Evolutionary conservation across 2,888 invertebrate species (phyloP).

Genomic region (Cheilosia grossa): DNA sequence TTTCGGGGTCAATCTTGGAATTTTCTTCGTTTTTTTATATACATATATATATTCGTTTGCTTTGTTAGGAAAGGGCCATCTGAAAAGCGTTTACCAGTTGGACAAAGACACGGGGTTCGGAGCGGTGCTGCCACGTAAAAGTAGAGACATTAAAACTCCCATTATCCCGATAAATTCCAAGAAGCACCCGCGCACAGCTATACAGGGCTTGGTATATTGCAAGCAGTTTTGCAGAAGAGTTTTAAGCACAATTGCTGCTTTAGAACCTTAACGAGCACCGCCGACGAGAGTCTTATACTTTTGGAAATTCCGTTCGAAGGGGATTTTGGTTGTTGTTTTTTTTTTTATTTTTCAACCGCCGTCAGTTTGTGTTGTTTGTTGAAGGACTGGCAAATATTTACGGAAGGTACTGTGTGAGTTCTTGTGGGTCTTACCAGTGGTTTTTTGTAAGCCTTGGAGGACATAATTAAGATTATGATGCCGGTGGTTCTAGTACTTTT

Average conservation of each 20-base stretch:
- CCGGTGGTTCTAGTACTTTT: neutral
- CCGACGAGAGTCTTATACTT: constrained; percentile 15
- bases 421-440: neutral
- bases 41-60: neutral
- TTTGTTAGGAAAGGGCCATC: constrained; percentile 29
- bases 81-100: constrained; percentile 36
- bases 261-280: constrained; percentile 64
- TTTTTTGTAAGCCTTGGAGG: neutral
- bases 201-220: constrained; percentile 26
- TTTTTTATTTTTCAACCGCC: too few relatives aligned
- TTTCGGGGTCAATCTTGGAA: constrained; percentile 52
- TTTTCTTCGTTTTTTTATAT: neutral
- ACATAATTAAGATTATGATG: constrained; percentile 5
- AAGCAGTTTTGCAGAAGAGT: constrained; percentile 63
- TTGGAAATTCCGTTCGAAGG: constrained; percentile 3
- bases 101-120: neutral
- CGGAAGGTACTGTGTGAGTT: neutral
- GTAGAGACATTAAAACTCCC: constrained; percentile 71
- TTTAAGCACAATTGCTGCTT: constrained; percentile 65
- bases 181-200: constrained; percentile 40
- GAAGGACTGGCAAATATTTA: constrained; percentile 29
- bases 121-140: constrained; percentile 17
- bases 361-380: constrained; percentile 36
- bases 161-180: constrained; percentile 70
- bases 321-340: neutral